These are phyloP conservation scores for Parasteatoda tepidariorum DNA, from an alignment of 1,140 invertebrate species.

Conservation along the genomic window DNA sequence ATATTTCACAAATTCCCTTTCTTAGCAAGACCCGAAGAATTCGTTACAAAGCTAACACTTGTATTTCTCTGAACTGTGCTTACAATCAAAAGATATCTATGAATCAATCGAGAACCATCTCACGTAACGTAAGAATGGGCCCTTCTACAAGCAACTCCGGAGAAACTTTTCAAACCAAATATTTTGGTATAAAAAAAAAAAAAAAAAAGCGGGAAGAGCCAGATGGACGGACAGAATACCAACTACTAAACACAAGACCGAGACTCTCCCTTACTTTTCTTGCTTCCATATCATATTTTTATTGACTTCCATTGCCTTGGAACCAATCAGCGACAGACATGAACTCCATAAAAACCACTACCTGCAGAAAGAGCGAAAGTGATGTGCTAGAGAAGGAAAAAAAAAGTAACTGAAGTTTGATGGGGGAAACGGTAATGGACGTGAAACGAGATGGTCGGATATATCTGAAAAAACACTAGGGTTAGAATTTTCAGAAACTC, in stretches of 20 bases:
- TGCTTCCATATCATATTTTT: slow-evolving; percentile 47
- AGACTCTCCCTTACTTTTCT: background rate
- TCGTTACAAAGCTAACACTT: too few species aligned
- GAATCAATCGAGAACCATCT: slow-evolving; percentile 4
- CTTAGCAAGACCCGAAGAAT: too few species aligned
- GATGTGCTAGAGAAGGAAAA: slow-evolving; percentile 20
- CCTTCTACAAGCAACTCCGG: background rate
- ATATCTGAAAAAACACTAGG: too few species aligned
- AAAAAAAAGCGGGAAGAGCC: background rate
- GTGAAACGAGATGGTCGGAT: background rate
- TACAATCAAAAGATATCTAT: too few species aligned
- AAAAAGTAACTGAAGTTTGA: background rate
- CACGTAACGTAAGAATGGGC: slow-evolving; percentile 24
- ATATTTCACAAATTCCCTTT: too few species aligned
- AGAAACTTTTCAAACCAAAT: slow-evolving; percentile 53
- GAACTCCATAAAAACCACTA: slow-evolving; percentile 34
- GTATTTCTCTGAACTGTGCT: too few species aligned
- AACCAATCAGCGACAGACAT: slow-evolving; percentile 34
- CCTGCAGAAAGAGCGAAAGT: slow-evolving; percentile 25
- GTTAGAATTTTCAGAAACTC: background rate
- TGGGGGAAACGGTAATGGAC: slow-evolving; percentile 39
- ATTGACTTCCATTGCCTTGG: slow-evolving; percentile 44
- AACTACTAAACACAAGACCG: slow-evolving; percentile 18
- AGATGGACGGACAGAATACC: slow-evolving; percentile 14
- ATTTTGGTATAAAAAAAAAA: slow-evolving; percentile 12